These are phyloP conservation scores for Ginglymostoma cirratum DNA, from an alignment of 2,113 vertebrate species.

Conservation along the genomic window DNA sequence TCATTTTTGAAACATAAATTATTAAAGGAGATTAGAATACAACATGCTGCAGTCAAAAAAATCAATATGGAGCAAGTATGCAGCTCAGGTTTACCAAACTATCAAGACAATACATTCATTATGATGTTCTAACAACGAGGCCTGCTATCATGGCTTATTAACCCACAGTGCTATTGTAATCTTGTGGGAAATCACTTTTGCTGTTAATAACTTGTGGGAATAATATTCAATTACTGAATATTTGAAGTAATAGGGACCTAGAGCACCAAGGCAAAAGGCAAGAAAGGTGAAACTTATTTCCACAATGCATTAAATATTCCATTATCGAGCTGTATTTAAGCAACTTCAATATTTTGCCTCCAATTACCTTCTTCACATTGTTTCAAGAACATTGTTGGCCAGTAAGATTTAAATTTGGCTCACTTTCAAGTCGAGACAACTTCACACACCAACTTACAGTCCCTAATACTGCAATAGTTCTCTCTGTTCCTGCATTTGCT, in stretches of 20 bases:
- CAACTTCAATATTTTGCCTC: not conserved
- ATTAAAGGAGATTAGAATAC: not conserved
- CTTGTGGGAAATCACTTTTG: not conserved
- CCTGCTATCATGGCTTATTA: not conserved
- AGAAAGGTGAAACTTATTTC: conserved; percentile 16
- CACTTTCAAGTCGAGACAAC: not conserved
- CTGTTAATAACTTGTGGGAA: not conserved
- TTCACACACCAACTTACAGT: not conserved
- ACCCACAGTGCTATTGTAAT: not conserved
- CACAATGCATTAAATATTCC: not conserved
- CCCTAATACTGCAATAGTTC: not conserved
- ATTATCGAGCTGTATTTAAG: not conserved
- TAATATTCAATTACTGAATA: not conserved
- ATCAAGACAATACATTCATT: not conserved
- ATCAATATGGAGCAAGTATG: not conserved
- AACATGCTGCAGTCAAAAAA: not conserved
- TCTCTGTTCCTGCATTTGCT: not conserved
- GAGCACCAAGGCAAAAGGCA: not conserved
- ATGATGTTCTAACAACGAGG: not conserved
- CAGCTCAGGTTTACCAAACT: not conserved
- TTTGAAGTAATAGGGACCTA: not conserved
- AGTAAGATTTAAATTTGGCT: not conserved
- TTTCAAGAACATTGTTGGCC: not conserved
- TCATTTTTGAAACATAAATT: conserved; percentile 20
- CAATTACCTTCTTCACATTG: not conserved